Evolutionary conservation across 2,888 invertebrate genomes (phyloP).

Genomic region (Drosophila subsilvestris): DNA sequence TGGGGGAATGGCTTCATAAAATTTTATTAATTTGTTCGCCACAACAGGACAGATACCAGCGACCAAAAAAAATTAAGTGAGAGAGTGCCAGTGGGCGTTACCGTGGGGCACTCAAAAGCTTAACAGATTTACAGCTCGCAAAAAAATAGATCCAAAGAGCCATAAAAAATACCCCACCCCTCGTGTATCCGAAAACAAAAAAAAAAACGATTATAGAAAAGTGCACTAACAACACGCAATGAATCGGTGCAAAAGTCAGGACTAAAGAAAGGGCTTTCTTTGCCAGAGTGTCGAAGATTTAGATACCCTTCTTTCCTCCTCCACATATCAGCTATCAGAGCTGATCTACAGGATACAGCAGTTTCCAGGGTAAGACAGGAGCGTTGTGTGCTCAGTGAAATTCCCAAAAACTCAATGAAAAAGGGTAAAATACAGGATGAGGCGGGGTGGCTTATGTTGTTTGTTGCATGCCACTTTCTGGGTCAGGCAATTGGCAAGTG

Average conservation of each 20-base stretch:
- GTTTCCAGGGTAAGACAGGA: background rate
- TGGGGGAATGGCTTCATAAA: conserved; percentile 51
- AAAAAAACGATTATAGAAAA: conserved; percentile 25
- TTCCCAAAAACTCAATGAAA: background rate
- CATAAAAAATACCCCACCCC: conserved; percentile 60
- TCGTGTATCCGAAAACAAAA: too few species aligned
- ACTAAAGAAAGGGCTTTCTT: background rate
- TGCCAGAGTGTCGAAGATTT: background rate
- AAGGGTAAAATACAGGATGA: background rate
- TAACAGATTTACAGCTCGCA: conserved; percentile 69
- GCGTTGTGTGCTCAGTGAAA: background rate
- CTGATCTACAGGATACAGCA: background rate
- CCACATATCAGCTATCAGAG: too few species aligned
- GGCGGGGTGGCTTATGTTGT: background rate
- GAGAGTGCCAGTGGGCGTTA: background rate
- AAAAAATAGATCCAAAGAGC: conserved; percentile 36
- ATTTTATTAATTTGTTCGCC: conserved; percentile 68
- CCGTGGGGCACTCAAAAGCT: conserved; percentile 65
- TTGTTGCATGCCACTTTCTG: conserved; percentile 52
- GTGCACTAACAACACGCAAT: conserved; percentile 46
- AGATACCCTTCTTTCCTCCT: background rate
- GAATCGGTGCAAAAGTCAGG: conserved; percentile 11
- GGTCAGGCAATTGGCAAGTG: conserved; percentile 75
- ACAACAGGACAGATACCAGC: background rate
- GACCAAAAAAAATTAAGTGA: conserved; percentile 1